Evolutionary conservation across 2,113 vertebrate species (phyloP).

Genomic region (Romanogobio albipinnatus): DNA sequence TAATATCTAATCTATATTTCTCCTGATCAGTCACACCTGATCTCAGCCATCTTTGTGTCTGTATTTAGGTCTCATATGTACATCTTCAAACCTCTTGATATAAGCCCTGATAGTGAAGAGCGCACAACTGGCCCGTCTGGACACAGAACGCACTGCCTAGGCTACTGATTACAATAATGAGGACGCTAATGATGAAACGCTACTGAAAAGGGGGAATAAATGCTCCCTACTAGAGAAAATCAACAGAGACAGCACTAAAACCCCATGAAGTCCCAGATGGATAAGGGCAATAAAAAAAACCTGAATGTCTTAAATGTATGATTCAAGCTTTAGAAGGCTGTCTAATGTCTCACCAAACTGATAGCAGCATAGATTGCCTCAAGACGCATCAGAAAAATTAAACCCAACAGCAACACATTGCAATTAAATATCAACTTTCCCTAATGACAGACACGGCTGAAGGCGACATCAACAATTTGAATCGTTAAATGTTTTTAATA

Average conservation of each 20-base stretch:
- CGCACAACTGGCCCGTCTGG: background rate
- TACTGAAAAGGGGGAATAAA: constrained; percentile 38
- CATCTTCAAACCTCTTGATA: background rate
- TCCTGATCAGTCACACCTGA: constrained; percentile 14
- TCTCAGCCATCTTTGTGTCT: background rate
- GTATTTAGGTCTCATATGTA: background rate
- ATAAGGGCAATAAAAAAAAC: background rate
- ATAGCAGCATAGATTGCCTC: constrained; percentile 16
- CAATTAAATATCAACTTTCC: constrained; percentile 10
- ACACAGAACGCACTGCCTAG: background rate
- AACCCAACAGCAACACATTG: background rate
- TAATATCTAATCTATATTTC: constrained; percentile 21
- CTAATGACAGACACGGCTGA: constrained; percentile 7
- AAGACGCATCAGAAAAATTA: background rate
- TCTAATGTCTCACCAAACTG: constrained; percentile 4
- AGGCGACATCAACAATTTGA: background rate
- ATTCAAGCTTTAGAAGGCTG: constrained; percentile 12
- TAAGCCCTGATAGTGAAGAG: background rate
- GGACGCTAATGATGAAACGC: background rate
- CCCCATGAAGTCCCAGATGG: constrained; percentile 4
- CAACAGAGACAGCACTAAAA: constrained; percentile 45
- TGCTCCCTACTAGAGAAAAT: constrained; percentile 43
- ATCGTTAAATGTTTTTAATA: too few species aligned
- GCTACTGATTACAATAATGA: background rate
- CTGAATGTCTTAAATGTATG: background rate